Evolutionary conservation across 2,797 vertebrate genomes (phyloP).

Genomic region (Anisognathus igniventris): DNA sequence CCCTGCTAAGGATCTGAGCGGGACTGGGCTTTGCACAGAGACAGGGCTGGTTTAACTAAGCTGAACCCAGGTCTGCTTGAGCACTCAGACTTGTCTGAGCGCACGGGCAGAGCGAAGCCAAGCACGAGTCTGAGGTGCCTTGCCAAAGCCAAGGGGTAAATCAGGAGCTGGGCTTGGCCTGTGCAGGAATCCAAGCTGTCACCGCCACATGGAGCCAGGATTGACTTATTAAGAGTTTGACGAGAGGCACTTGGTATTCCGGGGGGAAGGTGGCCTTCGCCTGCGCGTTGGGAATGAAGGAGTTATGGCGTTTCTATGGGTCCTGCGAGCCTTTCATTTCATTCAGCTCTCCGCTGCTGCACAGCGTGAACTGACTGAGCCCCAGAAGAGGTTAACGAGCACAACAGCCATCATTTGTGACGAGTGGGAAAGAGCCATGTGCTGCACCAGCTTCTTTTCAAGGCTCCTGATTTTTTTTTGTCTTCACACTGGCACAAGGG

Average conservation of each 20-base stretch:
- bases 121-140: neutral
- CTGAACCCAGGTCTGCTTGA: neutral
- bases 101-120: neutral
- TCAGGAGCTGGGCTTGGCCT: neutral
- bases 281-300: slow-evolving; percentile 51
- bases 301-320: slow-evolving; percentile 68
- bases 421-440: slow-evolving; percentile 97
- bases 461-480: slow-evolving; percentile 66
- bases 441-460: slow-evolving; percentile 76
- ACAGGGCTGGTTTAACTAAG: neutral
- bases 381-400: slow-evolving; percentile 88
- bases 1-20: neutral
- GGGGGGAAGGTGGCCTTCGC: neutral
- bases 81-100: neutral
- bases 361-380: slow-evolving; percentile 81
- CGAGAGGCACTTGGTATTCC: slow-evolving; percentile 37
- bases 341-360: slow-evolving; percentile 77
- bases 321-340: slow-evolving; percentile 76
- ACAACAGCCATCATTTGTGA: slow-evolving; percentile 92
- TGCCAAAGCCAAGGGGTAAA: neutral
- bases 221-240: slow-evolving; percentile 62
- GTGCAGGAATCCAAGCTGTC: slow-evolving; percentile 70
- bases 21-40: neutral
- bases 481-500: slow-evolving; percentile 69
- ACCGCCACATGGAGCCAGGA: slow-evolving; percentile 51